Evolutionary conservation across 1,140 invertebrate species (phyloP).

Genomic region (Ganaspis sp.): DNA sequence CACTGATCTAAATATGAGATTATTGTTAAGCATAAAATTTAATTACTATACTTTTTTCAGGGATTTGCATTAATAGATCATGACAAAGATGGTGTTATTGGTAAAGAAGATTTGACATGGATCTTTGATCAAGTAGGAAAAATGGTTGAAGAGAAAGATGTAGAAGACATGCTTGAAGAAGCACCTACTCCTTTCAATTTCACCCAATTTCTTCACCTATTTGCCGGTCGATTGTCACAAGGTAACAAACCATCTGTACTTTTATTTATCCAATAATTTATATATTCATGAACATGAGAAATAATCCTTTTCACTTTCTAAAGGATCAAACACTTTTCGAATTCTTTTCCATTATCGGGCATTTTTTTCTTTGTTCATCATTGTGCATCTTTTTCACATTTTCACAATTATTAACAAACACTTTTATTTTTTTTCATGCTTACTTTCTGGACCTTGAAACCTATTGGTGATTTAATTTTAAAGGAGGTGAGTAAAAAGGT

Average conservation of each 20-base stretch:
- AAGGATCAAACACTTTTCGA: too few species aligned
- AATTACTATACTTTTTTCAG: conserved; percentile 73
- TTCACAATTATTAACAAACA: background rate
- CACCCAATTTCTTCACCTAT: conserved; percentile 94
- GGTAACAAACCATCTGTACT: conserved; percentile 20
- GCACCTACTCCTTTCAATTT: conserved; percentile 95
- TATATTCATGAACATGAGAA: background rate
- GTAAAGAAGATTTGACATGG: conserved; percentile 94
- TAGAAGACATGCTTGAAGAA: conserved; percentile 93
- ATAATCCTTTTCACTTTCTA: too few species aligned
- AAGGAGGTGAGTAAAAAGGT: conserved; percentile 14
- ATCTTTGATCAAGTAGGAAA: conserved; percentile 96
- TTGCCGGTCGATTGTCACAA: conserved; percentile 91
- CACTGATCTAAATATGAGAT: too few species aligned
- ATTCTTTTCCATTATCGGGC: too few species aligned
- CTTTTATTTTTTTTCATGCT: background rate
- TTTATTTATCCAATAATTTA: background rate
- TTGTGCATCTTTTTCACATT: too few species aligned
- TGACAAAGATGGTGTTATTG: conserved; percentile 98
- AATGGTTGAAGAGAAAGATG: conserved; percentile 90
- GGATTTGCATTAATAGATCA: conserved; percentile 98
- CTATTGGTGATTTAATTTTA: background rate
- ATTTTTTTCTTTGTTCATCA: too few species aligned
- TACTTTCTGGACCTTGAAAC: background rate
- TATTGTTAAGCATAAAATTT: too few species aligned